These are phyloP conservation scores for Nowickia ferox DNA, from an alignment of 2,888 invertebrate genomes.

Conservation along the genomic window DNA sequence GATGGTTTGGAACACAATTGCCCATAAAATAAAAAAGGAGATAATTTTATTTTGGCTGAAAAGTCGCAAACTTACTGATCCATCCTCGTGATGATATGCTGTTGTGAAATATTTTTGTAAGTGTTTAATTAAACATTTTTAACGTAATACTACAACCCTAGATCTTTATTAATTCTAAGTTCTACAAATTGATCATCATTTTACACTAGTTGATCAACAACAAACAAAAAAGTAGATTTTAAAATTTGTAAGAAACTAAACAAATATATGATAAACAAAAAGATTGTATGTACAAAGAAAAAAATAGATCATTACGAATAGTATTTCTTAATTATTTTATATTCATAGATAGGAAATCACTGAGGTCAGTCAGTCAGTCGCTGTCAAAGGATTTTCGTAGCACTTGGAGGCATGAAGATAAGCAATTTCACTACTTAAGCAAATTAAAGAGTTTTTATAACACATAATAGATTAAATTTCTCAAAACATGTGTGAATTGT, in stretches of 20 bases:
- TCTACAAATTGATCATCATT: slow-evolving; percentile 47
- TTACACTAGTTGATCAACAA: slow-evolving; percentile 50
- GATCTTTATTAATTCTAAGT: slow-evolving; percentile 57
- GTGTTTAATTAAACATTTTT: slow-evolving; percentile 17
- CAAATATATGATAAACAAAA: slow-evolving; percentile 57
- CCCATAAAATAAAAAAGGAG: background rate
- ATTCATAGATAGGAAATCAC: slow-evolving; percentile 38
- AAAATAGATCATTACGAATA: slow-evolving; percentile 38
- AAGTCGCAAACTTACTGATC: background rate
- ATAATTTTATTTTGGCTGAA: background rate
- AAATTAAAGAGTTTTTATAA: slow-evolving; percentile 7
- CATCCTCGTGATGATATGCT: slow-evolving; percentile 30
- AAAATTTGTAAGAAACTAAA: slow-evolving; percentile 56
- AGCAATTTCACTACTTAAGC: background rate
- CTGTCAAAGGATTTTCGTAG: slow-evolving; percentile 40
- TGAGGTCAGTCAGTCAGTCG: slow-evolving; percentile 21
- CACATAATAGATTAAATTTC: background rate
- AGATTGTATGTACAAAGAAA: slow-evolving; percentile 48
- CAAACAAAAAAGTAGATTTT: slow-evolving; percentile 47
- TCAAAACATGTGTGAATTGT: background rate
- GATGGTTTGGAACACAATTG: background rate
- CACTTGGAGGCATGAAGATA: slow-evolving; percentile 15
- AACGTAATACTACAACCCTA: slow-evolving; percentile 34
- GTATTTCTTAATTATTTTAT: slow-evolving; percentile 37
- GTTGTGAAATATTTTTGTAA: slow-evolving; percentile 41